A percentile compares a stretch with the other conserved stretches of the same genome.
Conservation (phyloP, 2,797 vertebrate species). For the Salmo trutta region DNA sequence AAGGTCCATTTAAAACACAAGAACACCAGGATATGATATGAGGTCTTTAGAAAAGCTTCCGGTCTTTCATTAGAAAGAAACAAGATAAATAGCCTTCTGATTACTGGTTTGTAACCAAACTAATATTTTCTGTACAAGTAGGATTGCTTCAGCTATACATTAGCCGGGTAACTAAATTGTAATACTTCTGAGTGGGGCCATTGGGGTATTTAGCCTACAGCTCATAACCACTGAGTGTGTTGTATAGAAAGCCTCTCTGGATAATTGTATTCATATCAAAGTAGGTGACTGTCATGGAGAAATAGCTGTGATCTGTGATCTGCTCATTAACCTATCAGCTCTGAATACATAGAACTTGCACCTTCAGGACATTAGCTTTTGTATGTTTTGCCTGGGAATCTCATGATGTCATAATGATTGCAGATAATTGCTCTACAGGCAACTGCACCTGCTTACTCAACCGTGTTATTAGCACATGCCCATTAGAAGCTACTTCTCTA, state of each 20-base stretch:
- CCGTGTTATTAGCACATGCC: conserved; percentile 37
- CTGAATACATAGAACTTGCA: not conserved
- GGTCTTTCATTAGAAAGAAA: conserved; percentile 43
- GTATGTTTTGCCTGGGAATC: conserved; percentile 20
- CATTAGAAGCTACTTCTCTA: not conserved
- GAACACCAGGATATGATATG: not conserved
- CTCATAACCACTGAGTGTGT: not conserved
- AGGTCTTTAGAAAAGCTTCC: not conserved
- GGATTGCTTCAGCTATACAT: not conserved
- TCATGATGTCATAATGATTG: conserved; percentile 32
- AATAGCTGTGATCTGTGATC: not conserved
- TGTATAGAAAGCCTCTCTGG: not conserved
- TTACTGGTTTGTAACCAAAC: not conserved
- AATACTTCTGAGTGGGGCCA: conserved; percentile 46
- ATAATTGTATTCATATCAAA: not conserved
- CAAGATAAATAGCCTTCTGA: not conserved
- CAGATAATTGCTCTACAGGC: conserved; percentile 27
- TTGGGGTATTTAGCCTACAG: conserved; percentile 39
- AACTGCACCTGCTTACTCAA: conserved; percentile 24
- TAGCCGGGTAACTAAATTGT: conserved; percentile 55
- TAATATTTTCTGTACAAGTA: not conserved
- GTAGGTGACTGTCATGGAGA: not conserved
- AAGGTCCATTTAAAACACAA: not conserved
- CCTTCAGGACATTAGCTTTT: conserved; percentile 13
- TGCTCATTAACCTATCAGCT: not conserved